Evolutionary conservation across 2,888 invertebrate species (phyloP), one percentile per base, ranked within the genome.

Genomic region (Agrypnus murinus): DNA sequence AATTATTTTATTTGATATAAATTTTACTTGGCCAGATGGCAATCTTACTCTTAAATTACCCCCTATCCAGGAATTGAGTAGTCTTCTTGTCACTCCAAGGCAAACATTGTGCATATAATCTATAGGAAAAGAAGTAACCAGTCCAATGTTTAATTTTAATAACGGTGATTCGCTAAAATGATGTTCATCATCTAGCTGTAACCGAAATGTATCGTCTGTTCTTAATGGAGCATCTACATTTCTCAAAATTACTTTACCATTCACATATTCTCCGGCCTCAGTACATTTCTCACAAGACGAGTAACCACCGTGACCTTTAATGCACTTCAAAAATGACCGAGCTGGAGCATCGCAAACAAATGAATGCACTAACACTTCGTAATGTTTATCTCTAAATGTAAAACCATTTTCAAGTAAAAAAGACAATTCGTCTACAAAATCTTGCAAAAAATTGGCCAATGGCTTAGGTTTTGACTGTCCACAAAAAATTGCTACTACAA

Each of bases 121-220:
- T 9, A 72, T 57, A 15, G 72, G 72, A 66, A 74, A 74, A 6
- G 50, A 40, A 14, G 68, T 17, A 12, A 74, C 65, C 43, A 71
- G 43, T 8, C 60, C 71, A 25, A 74, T 58, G 12, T 31, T 12
- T 32, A 74, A 53, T 48, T 36, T 53, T 17, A 8, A 10, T 7
- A 64, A 19, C 10, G 58, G 58, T n/a, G 58, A 40, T 15, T n/a
- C 6, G 15, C 25, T 43, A 15, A 38, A 6, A 14, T 64, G 53
- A 25, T 62, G 62, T 7, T 46, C 62, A 10, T 31, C 36, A 46
- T 62, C 36, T 32, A 25, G 3, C 40, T 62, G 25, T 31, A 12
- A 8, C 1, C 9, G 3, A 31, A 62, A 62, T 12, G 46, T 31
- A 12, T 19, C 10, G 12, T 64, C 34, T 34, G 64, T 50, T 40